Evolutionary conservation across 2,797 vertebrate species (phyloP), one percentile per base, ranked within the genome.

Genomic region (Cyprinella venusta): DNA sequence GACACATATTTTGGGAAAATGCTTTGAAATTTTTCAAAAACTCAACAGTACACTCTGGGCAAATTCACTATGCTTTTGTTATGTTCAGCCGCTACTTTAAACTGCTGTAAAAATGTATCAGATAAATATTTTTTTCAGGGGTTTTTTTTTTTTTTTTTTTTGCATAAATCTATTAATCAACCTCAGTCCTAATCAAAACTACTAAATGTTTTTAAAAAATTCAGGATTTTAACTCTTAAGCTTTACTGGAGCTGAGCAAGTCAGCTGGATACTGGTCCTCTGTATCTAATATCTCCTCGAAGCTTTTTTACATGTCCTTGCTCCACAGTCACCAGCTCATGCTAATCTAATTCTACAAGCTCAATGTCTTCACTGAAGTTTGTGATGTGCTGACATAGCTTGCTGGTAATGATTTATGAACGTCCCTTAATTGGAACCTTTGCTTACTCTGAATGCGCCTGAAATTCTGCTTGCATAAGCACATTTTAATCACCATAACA

Each of bases 281-380:
- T 91, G 45, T 65, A 83, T 93, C 87, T n/a, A 91, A 92, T 15
- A 16, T 92, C 90, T 90, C 88, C 88, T 50, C 64, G 85, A 83
- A 90, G 89, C 90, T 91, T 89, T 89, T 82, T 87, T 72, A 89
- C 91, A 88, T 91, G 91, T 89, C 90, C 89, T 92, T 91, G 91
- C 85, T 90, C 90, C 91, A 90, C 90, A 84, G 82, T 82, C 88
- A 88, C 87, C 87, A 92, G 91, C 90, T 92, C 90, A 88, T 85
- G 90, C 86, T 87, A 91, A 94, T 92, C 85, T 92, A 89, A 92
- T 86, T 86, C 88, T 87, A 90, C 79, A 88, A 87, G 88, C 89
- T 69, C 90, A 90, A 92, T 91, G 88, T 87, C 88, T 85, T 72
- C 21, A 9, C 77, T 68, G 80, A 82, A 81, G 64, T 67, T 82